Evolutionary conservation across 2,888 invertebrate species (phyloP), one percentile per base, ranked within the genome.

Genomic region (Cheilosia vernalis): DNA sequence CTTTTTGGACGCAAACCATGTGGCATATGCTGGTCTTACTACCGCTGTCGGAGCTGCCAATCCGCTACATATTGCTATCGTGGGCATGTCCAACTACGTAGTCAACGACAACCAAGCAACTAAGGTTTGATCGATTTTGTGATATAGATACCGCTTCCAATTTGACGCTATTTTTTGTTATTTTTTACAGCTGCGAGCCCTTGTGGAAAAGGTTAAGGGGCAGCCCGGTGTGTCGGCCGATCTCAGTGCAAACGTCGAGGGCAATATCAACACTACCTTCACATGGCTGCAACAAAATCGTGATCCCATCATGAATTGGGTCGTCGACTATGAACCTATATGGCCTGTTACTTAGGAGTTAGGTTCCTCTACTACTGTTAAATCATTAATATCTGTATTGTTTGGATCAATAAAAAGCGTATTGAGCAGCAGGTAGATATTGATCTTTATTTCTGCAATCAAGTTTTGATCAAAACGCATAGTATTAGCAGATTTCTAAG

Each of bases 1-100:
- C 2, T 95, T 95, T 88, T 89, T 95, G 0, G 86, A 89, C 0
- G 74, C 88, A 0, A 90, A 93, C 49, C 92, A 92, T 63, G 83
- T 89, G 10, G 90, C 89, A 33, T 91, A 92, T 58, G 88, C 87
- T 0, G 49, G 86, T 0, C 87, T 91, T 7, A 87, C 87, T 33
- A 72, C 88, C 5, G 90, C 89, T 0, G 89, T 90, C 19, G 89
- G 90, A 24, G 88, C 88, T 2, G 15, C 67, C 0, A 91, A 90
- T 87, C 90, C 91, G 0, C 88, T 91, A 0, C 82, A 90, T 40
- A 40, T 69, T 5, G 92, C 90, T 30, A n/a, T 91, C 19, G 24
- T 77, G 0, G 81, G 86, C 63, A 91, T 91, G 87, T 89, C 92
- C 0, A 37, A 47, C 3, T 89, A 89, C 72, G 89, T 89, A 27